A percentile compares a stretch with the other conserved stretches of the same genome.
These are phyloP conservation scores for Pelobates fuscus DNA, from an alignment of 2,113 vertebrate genomes.

Conservation along the genomic window DNA sequence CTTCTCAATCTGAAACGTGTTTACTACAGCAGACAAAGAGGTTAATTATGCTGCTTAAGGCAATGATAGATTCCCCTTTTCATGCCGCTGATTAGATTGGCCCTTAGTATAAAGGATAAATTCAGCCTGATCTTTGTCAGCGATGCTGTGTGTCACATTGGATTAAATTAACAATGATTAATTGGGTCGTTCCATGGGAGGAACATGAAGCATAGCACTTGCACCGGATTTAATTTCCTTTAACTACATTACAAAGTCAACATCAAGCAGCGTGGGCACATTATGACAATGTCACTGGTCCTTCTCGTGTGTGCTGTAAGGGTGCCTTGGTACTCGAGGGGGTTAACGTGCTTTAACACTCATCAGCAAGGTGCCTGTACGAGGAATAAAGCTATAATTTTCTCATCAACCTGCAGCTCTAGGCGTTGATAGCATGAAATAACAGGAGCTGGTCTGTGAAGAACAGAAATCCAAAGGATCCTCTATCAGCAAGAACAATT, in stretches of 20 bases:
- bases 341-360: not conserved
- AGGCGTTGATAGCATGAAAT: not conserved
- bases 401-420: not conserved
- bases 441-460: not conserved
- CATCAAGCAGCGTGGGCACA: not conserved
- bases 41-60: conserved; percentile 30
- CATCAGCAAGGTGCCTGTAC: not conserved
- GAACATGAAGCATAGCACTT: conserved; percentile 27
- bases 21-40: not conserved
- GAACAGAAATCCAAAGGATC: not conserved
- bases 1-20: not conserved
- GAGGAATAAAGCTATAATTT: not conserved
- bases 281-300: not conserved
- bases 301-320: not conserved
- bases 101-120: conserved; percentile 57
- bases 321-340: not conserved
- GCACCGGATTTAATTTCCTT: conserved; percentile 44
- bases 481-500: not conserved
- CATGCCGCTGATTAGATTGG: conserved; percentile 54
- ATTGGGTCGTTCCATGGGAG: conserved; percentile 55
- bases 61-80: conserved; percentile 35
- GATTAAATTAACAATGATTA: conserved; percentile 67
- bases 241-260: conserved; percentile 21
- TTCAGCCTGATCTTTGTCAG: conserved; percentile 53
- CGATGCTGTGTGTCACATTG: conserved; percentile 51